Conservation (phyloP, 2,888 invertebrate species). For the Oscheius myriophilus region DNA sequence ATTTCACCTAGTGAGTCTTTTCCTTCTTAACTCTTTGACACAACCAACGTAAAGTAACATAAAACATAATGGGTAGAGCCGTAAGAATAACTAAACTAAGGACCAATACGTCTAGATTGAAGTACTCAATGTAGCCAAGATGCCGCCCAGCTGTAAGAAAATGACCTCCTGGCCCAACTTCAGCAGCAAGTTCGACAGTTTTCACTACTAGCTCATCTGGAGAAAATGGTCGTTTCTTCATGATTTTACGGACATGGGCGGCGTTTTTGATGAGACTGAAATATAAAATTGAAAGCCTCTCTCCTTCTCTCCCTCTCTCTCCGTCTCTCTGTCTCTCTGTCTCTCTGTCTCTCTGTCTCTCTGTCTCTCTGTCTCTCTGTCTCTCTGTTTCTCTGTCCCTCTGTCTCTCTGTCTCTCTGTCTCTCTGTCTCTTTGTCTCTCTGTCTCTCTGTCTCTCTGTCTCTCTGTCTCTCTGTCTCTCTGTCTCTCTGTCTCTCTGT, state of each 20-base stretch:
- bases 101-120: not conserved
- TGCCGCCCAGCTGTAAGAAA: not conserved
- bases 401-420: no score
- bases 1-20: no score
- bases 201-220: not conserved
- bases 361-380: no score
- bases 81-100: not conserved
- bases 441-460: no score
- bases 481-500: no score
- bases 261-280: conserved; percentile 3
- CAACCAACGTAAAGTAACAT: no score
- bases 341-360: no score
- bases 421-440: no score
- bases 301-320: not conserved
- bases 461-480: no score
- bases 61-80: not conserved
- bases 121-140: conserved; percentile 6
- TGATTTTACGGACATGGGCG: not conserved
- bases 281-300: not conserved
- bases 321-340: no score
- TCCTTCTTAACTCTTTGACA: not conserved
- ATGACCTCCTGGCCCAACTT: not conserved
- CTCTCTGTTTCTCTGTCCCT: no score
- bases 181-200: conserved; percentile 13
- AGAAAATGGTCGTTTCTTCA: conserved; percentile 1